These are phyloP conservation scores for Uropetala carovei DNA, from an alignment of 2,888 invertebrate species.

Conservation along the genomic window DNA sequence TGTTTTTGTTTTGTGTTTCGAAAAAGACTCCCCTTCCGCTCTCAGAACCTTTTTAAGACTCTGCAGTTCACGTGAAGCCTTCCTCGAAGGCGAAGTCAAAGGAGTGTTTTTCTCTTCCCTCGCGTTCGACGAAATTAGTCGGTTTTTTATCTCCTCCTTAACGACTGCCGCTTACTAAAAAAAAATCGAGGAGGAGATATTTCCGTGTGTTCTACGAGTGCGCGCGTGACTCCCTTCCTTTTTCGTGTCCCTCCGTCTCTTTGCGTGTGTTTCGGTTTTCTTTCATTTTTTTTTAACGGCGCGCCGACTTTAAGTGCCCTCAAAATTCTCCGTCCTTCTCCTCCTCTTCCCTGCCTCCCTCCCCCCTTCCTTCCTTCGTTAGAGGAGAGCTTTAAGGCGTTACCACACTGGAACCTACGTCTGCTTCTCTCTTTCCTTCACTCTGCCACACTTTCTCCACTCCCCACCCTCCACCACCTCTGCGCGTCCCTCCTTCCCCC, in stretches of 20 bases:
- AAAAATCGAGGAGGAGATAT: background rate
- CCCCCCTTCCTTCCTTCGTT: too few species aligned
- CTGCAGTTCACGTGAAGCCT: too few species aligned
- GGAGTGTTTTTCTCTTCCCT: too few species aligned
- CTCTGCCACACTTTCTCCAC: background rate
- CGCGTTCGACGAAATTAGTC: too few species aligned
- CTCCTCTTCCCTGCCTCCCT: too few species aligned
- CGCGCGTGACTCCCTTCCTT: background rate
- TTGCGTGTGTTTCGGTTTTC: conserved; percentile 2
- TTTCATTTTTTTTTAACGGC: background rate
- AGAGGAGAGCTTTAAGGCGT: background rate
- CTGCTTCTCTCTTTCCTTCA: background rate
- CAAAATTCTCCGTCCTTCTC: background rate
- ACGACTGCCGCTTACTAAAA: background rate
- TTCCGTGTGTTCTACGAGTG: background rate
- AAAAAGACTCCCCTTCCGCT: too few species aligned
- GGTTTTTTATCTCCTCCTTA: background rate
- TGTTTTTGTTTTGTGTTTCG: too few species aligned
- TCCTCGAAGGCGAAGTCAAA: too few species aligned
- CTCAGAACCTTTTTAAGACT: too few species aligned
- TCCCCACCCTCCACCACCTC: background rate
- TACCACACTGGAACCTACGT: background rate
- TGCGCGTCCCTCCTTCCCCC: background rate
- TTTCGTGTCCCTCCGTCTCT: background rate
- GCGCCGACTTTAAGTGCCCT: background rate